These are phyloP conservation scores for Siniperca scherzeri DNA, from an alignment of 2,797 vertebrate genomes.

Conservation along the genomic window DNA sequence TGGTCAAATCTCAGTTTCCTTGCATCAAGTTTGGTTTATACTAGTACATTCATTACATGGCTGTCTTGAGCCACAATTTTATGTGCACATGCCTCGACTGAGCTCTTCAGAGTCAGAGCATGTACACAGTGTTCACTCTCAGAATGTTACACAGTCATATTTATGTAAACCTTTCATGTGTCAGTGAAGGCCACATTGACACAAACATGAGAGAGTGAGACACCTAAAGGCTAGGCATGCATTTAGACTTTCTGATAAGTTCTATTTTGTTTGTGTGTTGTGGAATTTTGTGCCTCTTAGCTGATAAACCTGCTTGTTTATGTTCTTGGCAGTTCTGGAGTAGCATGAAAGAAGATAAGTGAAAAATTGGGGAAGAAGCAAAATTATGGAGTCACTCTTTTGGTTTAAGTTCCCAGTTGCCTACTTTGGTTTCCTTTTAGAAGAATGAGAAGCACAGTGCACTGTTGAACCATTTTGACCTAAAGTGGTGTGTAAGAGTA, in stretches of 20 bases:
- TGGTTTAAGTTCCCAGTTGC: background rate
- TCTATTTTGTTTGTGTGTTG: background rate
- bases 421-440: background rate
- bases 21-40: background rate
- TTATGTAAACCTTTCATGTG: conserved; percentile 12
- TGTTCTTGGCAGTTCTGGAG: background rate
- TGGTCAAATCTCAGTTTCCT: no score
- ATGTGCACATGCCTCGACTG: background rate
- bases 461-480: background rate
- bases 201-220: background rate
- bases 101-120: background rate
- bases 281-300: background rate
- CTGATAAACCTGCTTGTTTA: background rate
- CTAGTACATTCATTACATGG: background rate
- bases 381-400: background rate
- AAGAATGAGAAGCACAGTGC: background rate
- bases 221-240: background rate
- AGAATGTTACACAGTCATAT: conserved; percentile 9
- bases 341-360: background rate
- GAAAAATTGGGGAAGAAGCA: background rate
- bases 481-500: background rate
- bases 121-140: background rate
- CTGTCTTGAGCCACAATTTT: background rate
- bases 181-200: background rate
- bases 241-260: conserved; percentile 1